phyloP scores from a whole-genome alignment of 1,140 invertebrate species.

The Apis dorsata region DNA sequence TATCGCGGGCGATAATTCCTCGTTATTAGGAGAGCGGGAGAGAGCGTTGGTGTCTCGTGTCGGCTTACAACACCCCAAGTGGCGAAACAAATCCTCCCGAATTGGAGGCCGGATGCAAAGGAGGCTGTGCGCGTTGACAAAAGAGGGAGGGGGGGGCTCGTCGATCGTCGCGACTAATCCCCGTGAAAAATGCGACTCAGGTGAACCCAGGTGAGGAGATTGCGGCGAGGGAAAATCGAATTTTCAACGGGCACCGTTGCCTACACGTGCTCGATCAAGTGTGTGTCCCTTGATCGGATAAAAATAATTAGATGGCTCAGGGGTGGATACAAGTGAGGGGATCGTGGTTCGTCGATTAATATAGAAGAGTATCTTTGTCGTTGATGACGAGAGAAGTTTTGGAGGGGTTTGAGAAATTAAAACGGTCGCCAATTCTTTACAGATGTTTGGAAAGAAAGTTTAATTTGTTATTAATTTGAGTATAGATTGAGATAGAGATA shows the following conservation, averaged over 20 bases:
- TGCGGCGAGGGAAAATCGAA: slow-evolving; percentile 25
- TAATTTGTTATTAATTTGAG: no score
- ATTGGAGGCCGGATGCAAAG: slow-evolving; percentile 78
- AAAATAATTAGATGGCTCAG: slow-evolving; percentile 29
- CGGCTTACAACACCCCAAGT: slow-evolving; percentile 79
- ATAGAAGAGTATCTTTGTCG: neutral
- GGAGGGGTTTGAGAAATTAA: neutral
- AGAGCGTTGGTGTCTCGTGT: slow-evolving; percentile 73
- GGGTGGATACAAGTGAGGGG: neutral
- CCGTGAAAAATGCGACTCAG: slow-evolving; percentile 74
- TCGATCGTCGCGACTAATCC: slow-evolving; percentile 71
- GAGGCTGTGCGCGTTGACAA: slow-evolving; percentile 58
- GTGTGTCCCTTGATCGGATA: slow-evolving; percentile 10
- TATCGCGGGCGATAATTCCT: slow-evolving; percentile 79
- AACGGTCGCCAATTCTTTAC: no score
- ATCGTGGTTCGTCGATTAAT: neutral
- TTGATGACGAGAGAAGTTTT: neutral
- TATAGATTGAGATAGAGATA: no score
- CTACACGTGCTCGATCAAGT: slow-evolving; percentile 26
- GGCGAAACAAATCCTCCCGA: slow-evolving; percentile 79
- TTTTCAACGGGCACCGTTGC: slow-evolving; percentile 32
- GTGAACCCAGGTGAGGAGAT: slow-evolving; percentile 67
- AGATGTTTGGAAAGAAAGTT: neutral
- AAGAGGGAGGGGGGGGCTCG: slow-evolving; percentile 40
- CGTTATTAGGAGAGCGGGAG: slow-evolving; percentile 75